Base-by-base conservation (phyloP, 1,140 invertebrate species). In the Formica selysi region DNA sequence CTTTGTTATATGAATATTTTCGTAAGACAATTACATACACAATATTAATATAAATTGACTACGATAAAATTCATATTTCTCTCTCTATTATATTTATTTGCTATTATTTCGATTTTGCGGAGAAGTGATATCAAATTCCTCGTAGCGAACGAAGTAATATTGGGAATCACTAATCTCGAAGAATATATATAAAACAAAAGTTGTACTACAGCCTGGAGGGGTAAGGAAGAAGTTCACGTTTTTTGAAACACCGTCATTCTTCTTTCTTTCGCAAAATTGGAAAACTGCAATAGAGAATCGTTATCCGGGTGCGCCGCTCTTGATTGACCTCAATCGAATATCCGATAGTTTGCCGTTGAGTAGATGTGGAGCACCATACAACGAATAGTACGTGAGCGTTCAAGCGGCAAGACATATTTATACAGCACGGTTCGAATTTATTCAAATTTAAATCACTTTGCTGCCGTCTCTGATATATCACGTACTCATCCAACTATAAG, bases 311-410 rank as follows among this genome's bases (percentile, higher is more conserved):
- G 67, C 68, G 38, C 68, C 68, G 68, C 29, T 73, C 51, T 51
- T 74, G 79, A 83, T 83, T 74, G 79, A 83, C 54, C 57, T 74
- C 79, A 83, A 83, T 80, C 78, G 78, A 80, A 80, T 83, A 83
- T 44, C 79, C 79, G 41, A 83, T 83, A 83, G 54, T 73, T 74
- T 74, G 54, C 68, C 38, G 38, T 29, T 74, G 79, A 83, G 57
- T 62, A 83, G 67, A 83, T 61, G 54, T 29, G 79, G 29, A 83
- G 57, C 71, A 41, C 19, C 38, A 26, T 59, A 61, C 26, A 59
- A 71, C 73, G 57, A 70, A 61, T 74, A 38, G 36, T 13, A 44
- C 67, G 13, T 13, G 38, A 48, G 29, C 19, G 67, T 48, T 26
- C 51, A 73, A 26, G 38, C 54, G 79, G n/a, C 78, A 70, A 70